Evolutionary conservation across 2,797 vertebrate genomes (phyloP), one percentile per base, ranked within the genome.

Genomic region (Yasuhikotakia modesta): DNA sequence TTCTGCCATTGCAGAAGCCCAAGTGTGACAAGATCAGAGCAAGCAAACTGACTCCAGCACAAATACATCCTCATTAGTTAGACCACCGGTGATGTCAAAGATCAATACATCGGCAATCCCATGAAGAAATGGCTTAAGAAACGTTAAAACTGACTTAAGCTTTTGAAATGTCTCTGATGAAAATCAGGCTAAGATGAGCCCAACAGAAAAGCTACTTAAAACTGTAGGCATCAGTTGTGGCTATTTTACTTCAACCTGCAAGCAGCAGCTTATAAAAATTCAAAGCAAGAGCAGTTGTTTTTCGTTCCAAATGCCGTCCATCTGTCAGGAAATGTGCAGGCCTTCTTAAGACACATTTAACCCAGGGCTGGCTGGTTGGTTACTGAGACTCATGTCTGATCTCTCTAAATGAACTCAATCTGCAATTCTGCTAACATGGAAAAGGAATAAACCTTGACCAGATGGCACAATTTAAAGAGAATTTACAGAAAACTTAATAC

Each of bases 381-480:
- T 81, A 63, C 46, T 2, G 39, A 74, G 48, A 81, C 58, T 66
- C 72, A 64, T 14, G 70, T 78, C 70, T 27, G 57, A 76, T 70
- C 57, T 72, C 35, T 60, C 17, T 50, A 79, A 81, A 82, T 74
- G 58, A 82, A 85, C 30, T 77, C 65, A 77, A 76, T 78, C 74
- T 81, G 63, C 55, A 71, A 83, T 65, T 52, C n/a, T 39, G 46
- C 57, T 50, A 19, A 66, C 64, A 68, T 60, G 35, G n/a, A 30
- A 32, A 63, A 60, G 48, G 19, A 67, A 64, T 73, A 27, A 73
- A 79, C 24, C 58, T 52, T 73, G 68, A 67, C 76, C 83, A 85
- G 83, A 83, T 85, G 83, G 76, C 57, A 79, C 68, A 57, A 76
- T 76, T 72, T 61, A 69, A 66, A 64, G 70, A 58, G 58, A 81